A percentile compares a stretch with the other conserved stretches of the same genome.
phyloP scores from a whole-genome alignment of 1,140 invertebrate species.

The Sesamia nonagrioides region DNA sequence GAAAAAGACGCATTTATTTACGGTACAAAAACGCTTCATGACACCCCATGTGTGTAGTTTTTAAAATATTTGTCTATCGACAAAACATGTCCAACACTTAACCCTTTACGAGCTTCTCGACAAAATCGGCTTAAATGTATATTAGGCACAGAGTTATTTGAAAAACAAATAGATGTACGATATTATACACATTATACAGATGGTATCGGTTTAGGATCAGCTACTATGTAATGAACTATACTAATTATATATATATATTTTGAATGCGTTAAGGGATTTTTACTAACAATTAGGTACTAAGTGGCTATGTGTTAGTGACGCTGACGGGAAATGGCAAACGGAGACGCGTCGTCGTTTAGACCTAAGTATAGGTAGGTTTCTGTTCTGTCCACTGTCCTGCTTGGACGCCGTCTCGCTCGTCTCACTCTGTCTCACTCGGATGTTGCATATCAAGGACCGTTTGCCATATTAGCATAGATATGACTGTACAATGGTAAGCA shows the following conservation, averaged over 20 bases:
- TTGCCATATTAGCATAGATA: conserved; percentile 82
- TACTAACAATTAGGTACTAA: conserved; percentile 85
- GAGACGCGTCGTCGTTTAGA: conserved; percentile 51
- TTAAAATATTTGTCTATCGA: conserved; percentile 60
- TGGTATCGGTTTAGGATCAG: conserved; percentile 75
- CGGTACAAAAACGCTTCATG: conserved; percentile 65
- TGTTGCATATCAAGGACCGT: conserved; percentile 80
- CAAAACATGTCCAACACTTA: conserved; percentile 75
- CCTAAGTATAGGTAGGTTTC: conserved; percentile 49
- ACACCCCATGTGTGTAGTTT: conserved; percentile 32
- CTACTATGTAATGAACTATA: conserved; percentile 71
- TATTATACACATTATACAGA: conserved; percentile 83
- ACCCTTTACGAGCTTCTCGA: conserved; percentile 82
- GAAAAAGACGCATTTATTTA: conserved; percentile 64
- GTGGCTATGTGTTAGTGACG: conserved; percentile 76
- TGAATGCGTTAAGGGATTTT: conserved; percentile 87
- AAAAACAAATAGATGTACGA: conserved; percentile 82
- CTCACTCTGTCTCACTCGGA: conserved; percentile 63
- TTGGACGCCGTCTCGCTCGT: conserved; percentile 52
- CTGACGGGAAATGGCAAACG: conserved; percentile 58
- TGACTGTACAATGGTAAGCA: conserved; percentile 67
- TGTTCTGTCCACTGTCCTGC: conserved; percentile 29
- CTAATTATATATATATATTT: conserved; percentile 84
- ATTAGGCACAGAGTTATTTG: conserved; percentile 85
- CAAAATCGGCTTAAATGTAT: conserved; percentile 84